Base-by-base conservation (phyloP, 2,888 invertebrate species). In the Tribolium freemani region DNA sequence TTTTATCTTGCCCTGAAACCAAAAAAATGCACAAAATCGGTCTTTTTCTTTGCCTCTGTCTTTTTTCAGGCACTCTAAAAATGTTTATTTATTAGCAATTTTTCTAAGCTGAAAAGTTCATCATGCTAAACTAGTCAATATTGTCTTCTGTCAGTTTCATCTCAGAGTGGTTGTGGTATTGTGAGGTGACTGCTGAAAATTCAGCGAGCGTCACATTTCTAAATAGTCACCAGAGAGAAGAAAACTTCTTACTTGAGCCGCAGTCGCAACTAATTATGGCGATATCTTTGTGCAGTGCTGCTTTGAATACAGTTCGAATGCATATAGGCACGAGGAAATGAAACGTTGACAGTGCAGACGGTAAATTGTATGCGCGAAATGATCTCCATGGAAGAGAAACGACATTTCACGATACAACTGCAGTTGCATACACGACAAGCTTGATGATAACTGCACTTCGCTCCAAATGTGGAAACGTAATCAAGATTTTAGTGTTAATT, bases 291-390 rank as follows among this genome's bases (percentile, higher is more conserved):
- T 53, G 45, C 53, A 21, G 5, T n/a, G 48, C 8, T 16, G 20
- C 58, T 11, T 10, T 69, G 69, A 69, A 60, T 53, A 30, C 13
- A 8, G 51, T 60, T 60, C 69, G 60, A 60, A 38, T 69, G 51
- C 68, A 57, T 66, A 66, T 57, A 38, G 57, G 63, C 58, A 58
- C 51, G 60, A 51, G 69, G 60, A 69, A 69, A 69, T 69, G 69
- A 69, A 30, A 69, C 31, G 53, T 69, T 53, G 60, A 69, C 69
- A 50, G 44, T 60, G 60, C 69, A 69, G 60, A 60, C 30, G 69
- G 60, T 57, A 68, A 60, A 69, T 60, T 69, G 60, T 6, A n/a
- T 58, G 58, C 68, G 30, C 54, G 54, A 58, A 67, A 67, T 48
- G 50, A 45, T 53, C 51, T 67, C 56, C 44, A 54, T 57, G 13